These are phyloP conservation scores for Hoplodrina ambigua DNA, from an alignment of 2,888 invertebrate genomes.

Conservation along the genomic window DNA sequence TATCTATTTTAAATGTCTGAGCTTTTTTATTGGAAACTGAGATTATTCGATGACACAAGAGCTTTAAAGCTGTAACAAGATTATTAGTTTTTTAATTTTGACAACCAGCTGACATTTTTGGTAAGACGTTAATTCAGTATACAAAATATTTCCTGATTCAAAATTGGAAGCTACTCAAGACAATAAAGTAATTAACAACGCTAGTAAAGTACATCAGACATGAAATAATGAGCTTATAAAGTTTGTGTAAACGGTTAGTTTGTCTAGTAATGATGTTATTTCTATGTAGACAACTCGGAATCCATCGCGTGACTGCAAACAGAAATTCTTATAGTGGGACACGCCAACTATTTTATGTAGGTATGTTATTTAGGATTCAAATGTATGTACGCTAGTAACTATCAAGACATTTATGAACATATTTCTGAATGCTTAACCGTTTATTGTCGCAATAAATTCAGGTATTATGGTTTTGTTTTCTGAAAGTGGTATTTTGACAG, in stretches of 20 bases:
- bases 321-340: constrained; percentile 79
- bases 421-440: constrained; percentile 62
- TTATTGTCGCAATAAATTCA: constrained; percentile 60
- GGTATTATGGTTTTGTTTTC: constrained; percentile 46
- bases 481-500: constrained; percentile 48
- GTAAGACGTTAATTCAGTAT: too few relatives aligned
- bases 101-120: too few relatives aligned
- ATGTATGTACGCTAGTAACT: constrained; percentile 56
- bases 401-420: constrained; percentile 62
- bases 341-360: constrained; percentile 74
- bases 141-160: constrained; percentile 4
- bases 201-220: constrained; percentile 37
- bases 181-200: constrained; percentile 39
- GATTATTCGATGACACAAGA: too few relatives aligned
- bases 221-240: constrained; percentile 58
- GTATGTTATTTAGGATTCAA: constrained; percentile 65
- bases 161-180: constrained; percentile 23
- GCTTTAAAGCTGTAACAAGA: too few relatives aligned
- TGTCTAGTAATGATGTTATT: constrained; percentile 74
- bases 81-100: too few relatives aligned
- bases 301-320: constrained; percentile 82
- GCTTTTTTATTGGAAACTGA: background rate
- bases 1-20: background rate
- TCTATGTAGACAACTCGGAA: constrained; percentile 78
- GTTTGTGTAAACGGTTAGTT: constrained; percentile 61